These are phyloP conservation scores for Dolichotis patagonum DNA, from an alignment of 2,113 vertebrate species.

Conservation along the genomic window DNA sequence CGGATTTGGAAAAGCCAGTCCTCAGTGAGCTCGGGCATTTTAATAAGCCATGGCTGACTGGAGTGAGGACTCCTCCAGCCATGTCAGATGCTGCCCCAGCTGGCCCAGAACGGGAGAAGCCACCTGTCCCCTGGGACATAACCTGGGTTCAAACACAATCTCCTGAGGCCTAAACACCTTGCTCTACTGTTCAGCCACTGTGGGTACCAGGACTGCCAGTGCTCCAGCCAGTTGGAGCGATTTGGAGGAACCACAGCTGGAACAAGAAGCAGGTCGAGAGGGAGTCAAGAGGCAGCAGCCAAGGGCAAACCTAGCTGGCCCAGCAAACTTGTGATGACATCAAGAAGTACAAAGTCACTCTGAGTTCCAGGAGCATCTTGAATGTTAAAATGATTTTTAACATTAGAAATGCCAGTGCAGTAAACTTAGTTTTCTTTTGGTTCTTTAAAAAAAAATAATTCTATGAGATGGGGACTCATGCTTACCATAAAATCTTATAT, in stretches of 20 bases:
- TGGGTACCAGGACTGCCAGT: not conserved
- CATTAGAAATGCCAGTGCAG: not conserved
- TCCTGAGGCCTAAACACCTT: not conserved
- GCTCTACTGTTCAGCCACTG: not conserved
- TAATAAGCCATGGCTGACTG: not conserved
- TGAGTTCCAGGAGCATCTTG: not conserved
- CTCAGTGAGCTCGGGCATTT: conserved; percentile 32
- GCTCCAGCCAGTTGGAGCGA: too few species aligned
- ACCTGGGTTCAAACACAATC: not conserved
- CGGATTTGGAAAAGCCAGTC: not conserved
- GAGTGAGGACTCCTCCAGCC: not conserved
- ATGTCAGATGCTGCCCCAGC: not conserved
- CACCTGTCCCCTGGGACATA: not conserved
- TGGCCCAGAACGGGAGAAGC: not conserved
- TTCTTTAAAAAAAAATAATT: not conserved
- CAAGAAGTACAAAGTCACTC: not conserved
- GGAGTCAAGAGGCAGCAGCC: not conserved
- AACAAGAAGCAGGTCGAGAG: not conserved
- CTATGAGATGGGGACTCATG: too few species aligned
- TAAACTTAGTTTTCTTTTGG: conserved; percentile 22
- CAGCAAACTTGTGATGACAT: not conserved
- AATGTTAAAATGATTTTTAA: conserved; percentile 18
- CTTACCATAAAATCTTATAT: too few species aligned
- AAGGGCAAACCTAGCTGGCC: not conserved
- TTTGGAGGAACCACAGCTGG: not conserved